Base-by-base conservation (phyloP, 2,797 vertebrate genomes). In the Cyprinella venusta region DNA sequence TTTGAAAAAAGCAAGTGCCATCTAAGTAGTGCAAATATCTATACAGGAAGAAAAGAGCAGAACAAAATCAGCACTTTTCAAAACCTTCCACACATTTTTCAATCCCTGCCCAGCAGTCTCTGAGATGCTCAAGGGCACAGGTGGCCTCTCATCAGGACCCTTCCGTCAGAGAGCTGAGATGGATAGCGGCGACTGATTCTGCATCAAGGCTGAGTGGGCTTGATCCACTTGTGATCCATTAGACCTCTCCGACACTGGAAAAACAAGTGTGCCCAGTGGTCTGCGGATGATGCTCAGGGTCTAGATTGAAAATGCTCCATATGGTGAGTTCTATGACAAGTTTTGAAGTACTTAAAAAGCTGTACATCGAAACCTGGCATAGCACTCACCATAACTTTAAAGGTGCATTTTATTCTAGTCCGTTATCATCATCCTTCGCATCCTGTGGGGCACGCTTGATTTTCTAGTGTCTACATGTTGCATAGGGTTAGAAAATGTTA, bases 71-170 rank as follows among this genome's bases (percentile, higher is more conserved):
- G 59, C 54, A 84, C 81, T 86, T 61, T 85, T 86, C 84, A 21
- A 63, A 59, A 54, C 10, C 52, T 69, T 75, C 45, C 79, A 86
- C 81, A 72, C 77, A 80, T 89, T 87, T 88, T 74, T 90, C 86
- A 88, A 79, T 33, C 38, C 63, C 54, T 65, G 84, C 79, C 83
- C 76, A 75, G n/a, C 45, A 50, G 64, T 24, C 85, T 90, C 76
- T 84, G 83, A 24, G 80, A 86, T 72, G 85, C 90, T 86, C 88
- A 90, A 91, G 90, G 90, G 86, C 90, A 91, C 83, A 88, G 88
- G 89, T 89, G 88, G 89, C 84, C 90, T 89, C 85, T 85, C 76
- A 85, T 78, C 79, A 85, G 86, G 84, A 88, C 56, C 87, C 87
- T 91, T 91, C 89, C 88, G 79, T 92, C 91, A 91, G 84, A 78